phyloP scores from a whole-genome alignment of 1,140 invertebrate genomes.

The Eriocheir sinensis region DNA sequence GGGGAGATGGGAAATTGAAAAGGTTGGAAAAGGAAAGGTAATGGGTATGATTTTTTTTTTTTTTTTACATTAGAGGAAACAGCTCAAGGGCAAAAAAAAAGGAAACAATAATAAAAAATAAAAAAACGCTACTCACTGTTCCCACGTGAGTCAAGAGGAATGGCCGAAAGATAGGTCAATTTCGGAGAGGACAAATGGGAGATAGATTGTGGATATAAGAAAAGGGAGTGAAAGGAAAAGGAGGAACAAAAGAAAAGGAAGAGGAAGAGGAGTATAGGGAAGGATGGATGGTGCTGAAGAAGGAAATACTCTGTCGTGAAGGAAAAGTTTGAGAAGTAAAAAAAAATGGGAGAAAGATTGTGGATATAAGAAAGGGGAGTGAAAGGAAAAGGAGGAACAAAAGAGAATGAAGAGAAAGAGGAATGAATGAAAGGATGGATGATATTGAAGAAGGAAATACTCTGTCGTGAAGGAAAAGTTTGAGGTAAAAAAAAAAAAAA shows the following conservation, averaged over 20 bases:
- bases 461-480: background rate
- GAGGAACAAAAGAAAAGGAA: background rate
- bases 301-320: no score
- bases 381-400: background rate
- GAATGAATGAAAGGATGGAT: background rate
- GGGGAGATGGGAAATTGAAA: no score
- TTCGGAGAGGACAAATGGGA: no score
- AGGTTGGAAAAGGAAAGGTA: background rate
- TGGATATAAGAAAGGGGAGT: background rate
- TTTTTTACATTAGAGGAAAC: no score
- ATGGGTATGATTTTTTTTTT: no score
- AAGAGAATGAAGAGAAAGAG: background rate
- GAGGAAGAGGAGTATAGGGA: background rate
- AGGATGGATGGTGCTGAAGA: background rate
- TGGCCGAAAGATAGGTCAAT: no score
- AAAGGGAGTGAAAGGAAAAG: background rate
- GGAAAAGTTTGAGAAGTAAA: background rate
- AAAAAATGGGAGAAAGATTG: background rate
- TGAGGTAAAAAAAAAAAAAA: background rate
- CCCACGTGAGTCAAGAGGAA: no score
- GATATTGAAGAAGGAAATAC: background rate
- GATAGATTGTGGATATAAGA: background rate
- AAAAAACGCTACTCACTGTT: no score
- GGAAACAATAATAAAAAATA: no score
- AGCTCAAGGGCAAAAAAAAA: no score